Conservation (phyloP, 2,113 vertebrate species). For the Sander vitreus region DNA sequence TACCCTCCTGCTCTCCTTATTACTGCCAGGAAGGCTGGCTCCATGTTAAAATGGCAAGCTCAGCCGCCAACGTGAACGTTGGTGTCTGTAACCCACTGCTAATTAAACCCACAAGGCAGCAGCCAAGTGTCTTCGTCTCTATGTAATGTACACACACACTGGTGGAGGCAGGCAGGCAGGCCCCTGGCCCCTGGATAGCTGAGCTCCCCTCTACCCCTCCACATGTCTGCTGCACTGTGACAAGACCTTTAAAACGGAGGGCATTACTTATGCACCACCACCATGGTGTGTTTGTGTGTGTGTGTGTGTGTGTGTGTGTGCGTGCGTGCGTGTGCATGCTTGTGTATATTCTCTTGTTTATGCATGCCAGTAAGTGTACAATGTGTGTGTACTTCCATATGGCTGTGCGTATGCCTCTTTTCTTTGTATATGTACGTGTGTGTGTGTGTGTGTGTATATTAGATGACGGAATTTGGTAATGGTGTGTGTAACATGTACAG, state of each 20-base stretch:
- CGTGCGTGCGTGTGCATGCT: slow-evolving; percentile 4
- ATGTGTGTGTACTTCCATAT: background rate
- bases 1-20: slow-evolving; percentile 63
- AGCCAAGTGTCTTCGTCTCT: slow-evolving; percentile 66
- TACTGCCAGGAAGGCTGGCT: slow-evolving; percentile 70
- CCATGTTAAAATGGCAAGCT: slow-evolving; percentile 74
- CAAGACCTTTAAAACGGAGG: slow-evolving; percentile 82
- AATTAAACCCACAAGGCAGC: slow-evolving; percentile 85
- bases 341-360: slow-evolving; percentile 15
- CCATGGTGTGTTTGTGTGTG: slow-evolving; percentile 29
- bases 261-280: slow-evolving; percentile 70
- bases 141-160: slow-evolving; percentile 43
- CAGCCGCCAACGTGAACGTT: slow-evolving; percentile 72
- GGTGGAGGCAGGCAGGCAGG: slow-evolving; percentile 52
- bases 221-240: slow-evolving; percentile 75
- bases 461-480: background rate
- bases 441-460: slow-evolving; percentile 1
- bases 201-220: slow-evolving; percentile 59
- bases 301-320: background rate
- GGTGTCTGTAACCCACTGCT: slow-evolving; percentile 75
- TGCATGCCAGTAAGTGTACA: slow-evolving; percentile 3
- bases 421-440: background rate
- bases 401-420: too few relatives aligned
- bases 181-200: slow-evolving; percentile 67
- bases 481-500: slow-evolving; percentile 5